Evolutionary conservation across 1,140 invertebrate species (phyloP).

Genomic region (Heterodera schachtii): DNA sequence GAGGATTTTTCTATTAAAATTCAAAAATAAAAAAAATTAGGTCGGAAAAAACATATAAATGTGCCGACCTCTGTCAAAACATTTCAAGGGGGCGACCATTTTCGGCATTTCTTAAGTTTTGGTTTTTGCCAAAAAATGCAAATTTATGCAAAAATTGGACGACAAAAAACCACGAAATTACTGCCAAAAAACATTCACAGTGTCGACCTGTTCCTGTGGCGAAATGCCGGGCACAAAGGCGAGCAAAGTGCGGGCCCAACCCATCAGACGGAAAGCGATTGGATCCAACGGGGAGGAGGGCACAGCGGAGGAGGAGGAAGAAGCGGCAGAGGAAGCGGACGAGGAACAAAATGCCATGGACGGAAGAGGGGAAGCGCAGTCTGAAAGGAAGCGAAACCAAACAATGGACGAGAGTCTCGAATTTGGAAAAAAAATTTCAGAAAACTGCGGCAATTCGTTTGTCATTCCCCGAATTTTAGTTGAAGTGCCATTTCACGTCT

Average conservation of each 20-base stretch:
- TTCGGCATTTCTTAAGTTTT: not conserved
- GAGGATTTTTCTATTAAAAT: too few relatives aligned
- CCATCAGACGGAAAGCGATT: constrained; percentile 29
- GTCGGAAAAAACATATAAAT: not conserved
- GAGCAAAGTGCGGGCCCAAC: constrained; percentile 25
- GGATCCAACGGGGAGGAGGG: constrained; percentile 11
- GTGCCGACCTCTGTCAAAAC: not conserved
- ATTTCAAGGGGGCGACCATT: too few relatives aligned
- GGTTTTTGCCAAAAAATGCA: not conserved
- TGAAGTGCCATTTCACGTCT: too few relatives aligned
- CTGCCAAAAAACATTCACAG: not conserved
- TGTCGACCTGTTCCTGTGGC: constrained; percentile 28
- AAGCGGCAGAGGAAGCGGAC: too few relatives aligned
- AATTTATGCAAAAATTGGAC: not conserved
- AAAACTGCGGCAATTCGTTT: too few relatives aligned
- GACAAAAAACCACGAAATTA: too few relatives aligned
- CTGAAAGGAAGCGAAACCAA: not conserved
- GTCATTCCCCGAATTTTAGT: too few relatives aligned
- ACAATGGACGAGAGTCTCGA: too few relatives aligned
- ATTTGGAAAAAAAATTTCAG: too few relatives aligned
- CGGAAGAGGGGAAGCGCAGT: constrained; percentile 1
- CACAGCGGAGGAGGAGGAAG: too few relatives aligned
- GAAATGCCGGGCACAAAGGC: constrained; percentile 28
- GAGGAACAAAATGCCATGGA: too few relatives aligned
- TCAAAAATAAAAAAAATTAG: too few relatives aligned